Base-by-base conservation (phyloP, 2,888 invertebrate genomes). In the Drosophila mercatorum region DNA sequence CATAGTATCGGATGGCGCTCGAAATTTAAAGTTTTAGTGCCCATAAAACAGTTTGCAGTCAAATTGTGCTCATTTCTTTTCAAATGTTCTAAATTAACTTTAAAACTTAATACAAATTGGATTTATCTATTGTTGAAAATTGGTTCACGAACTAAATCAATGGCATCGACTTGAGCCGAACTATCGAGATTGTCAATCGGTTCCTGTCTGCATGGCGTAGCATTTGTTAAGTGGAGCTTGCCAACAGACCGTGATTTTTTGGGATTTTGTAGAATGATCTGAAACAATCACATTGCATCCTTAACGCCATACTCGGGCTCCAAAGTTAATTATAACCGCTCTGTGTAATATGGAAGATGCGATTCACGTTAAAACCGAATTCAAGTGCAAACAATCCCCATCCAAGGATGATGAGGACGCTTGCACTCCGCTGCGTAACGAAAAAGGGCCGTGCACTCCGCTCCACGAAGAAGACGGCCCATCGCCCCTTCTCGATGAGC, bases 371-470 rank as follows among this genome's bases (percentile, higher is more conserved):
- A 22, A 52, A 22, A 31, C 3, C 28, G n/a, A 22, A 11, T 22
- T 2, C 40, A 71, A 56, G 47, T 14, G 2, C 5, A 58, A 73
- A 11, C 10, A 34, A 14, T 17, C 14, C 3, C 49, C 43, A 5
- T 10, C 10, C 8, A n/a, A 1, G n/a, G 59, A 75, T 11, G 59
- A 70, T 8, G 59, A 70, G 8, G 31, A 41, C 31, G 55, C 31
- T 2, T 14, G 38, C 12, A 70, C 73, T 10, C 70, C 76, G 0
- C 22, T 74, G 26, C 59, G 65, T 5, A 59, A 56, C 0, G 56
- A 59, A 22, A 22, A 1, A 1, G 22, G 22, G 22, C 22, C 22
- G 22, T 14, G 38, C 12, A 70, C 73, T 10, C 64, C 76, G 0
- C 22, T 74, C 26, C 59, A 59, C 5, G 65, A 56, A 0, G 56